Conservation (phyloP, 2,797 vertebrate species). For the Avahi laniger region DNA sequence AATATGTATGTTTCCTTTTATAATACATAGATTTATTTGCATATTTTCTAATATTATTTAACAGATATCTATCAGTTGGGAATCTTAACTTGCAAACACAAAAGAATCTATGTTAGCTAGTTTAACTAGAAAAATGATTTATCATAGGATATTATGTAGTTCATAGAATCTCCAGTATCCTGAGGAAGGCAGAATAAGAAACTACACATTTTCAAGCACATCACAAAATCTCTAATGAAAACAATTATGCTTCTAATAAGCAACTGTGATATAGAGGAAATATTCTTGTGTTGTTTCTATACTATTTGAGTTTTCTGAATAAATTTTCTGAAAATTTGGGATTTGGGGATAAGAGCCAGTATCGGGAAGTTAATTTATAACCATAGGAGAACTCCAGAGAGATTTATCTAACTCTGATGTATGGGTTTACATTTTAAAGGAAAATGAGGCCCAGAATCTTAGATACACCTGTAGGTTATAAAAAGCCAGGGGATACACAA, state of each 20-base stretch:
- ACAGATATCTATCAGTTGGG: background rate
- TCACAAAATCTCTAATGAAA: background rate
- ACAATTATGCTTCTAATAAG: background rate
- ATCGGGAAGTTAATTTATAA: background rate
- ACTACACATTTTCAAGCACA: background rate
- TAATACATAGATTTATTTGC: background rate
- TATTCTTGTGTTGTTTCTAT: background rate
- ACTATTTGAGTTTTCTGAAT: background rate
- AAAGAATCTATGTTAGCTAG: background rate
- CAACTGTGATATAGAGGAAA: background rate
- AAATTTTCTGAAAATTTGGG: conserved; percentile 2
- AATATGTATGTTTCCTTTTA: background rate
- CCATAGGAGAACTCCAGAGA: background rate
- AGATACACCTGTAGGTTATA: background rate
- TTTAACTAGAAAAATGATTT: background rate
- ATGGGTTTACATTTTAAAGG: background rate
- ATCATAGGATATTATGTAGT: background rate
- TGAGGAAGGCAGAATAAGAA: background rate
- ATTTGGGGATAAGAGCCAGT: background rate
- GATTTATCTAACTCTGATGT: conserved; percentile 13
- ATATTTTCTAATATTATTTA: background rate
- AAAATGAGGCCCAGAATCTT: background rate
- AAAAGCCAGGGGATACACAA: background rate
- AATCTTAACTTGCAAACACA: background rate
- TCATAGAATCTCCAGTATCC: background rate